Evolutionary conservation across 2,797 vertebrate genomes (phyloP).

Genomic region (Pangasius macronema): DNA sequence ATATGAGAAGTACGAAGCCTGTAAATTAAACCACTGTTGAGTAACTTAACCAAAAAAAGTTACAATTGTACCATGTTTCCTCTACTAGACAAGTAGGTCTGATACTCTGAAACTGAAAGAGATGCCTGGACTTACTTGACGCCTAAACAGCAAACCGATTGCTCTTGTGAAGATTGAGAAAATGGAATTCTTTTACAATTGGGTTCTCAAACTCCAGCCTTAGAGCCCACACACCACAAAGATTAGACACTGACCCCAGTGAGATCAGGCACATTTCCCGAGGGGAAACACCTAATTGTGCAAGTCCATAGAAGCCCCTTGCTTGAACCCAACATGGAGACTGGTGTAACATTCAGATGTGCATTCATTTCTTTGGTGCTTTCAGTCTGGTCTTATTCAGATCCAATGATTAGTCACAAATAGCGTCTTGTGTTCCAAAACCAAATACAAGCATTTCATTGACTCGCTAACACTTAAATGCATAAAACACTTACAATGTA

Average conservation of each 20-base stretch:
- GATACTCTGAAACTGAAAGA: neutral
- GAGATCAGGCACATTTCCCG: neutral
- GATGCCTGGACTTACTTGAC: neutral
- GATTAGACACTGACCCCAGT: conserved; percentile 9
- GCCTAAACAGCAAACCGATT: neutral
- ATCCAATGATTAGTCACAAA: neutral
- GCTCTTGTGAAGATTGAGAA: neutral
- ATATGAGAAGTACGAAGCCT: neutral
- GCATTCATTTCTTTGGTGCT: neutral
- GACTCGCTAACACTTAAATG: neutral
- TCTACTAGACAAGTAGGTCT: neutral
- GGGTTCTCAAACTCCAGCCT: neutral
- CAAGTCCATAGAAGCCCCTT: neutral
- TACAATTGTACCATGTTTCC: neutral
- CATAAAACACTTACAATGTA: neutral
- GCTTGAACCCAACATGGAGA: neutral
- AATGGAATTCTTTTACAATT: neutral
- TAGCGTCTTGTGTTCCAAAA: neutral
- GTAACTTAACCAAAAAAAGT: neutral
- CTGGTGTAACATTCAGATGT: neutral
- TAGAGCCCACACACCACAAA: neutral
- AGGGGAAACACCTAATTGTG: neutral
- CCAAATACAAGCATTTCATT: neutral
- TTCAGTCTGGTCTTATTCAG: neutral
- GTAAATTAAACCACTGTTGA: neutral